Evolutionary conservation across 2,797 vertebrate genomes (phyloP), one percentile per base, ranked within the genome.

Genomic region (Spheniscus humboldti): DNA sequence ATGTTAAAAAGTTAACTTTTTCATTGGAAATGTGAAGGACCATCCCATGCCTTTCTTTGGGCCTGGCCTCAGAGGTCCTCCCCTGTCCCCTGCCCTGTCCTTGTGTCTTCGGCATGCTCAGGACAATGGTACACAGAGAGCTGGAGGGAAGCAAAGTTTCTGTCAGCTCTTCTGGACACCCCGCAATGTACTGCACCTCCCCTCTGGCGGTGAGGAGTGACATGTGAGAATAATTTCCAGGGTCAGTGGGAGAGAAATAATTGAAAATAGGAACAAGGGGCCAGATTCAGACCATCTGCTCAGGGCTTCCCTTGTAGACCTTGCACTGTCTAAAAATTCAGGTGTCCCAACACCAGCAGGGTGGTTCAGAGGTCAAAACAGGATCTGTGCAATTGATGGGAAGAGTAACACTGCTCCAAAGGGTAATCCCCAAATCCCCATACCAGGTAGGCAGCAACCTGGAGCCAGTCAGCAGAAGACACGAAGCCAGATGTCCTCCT

Each of bases 41-140:
- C 4, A 9, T 30, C 16, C 55, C 8, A 27, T 27, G 33, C 7
- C 6, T 59, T 80, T 71, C 20, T 15, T 57, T 59, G 9, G 19
- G 9, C 47, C 31, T 63, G 53, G 9, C 7, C 25, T 52, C 8
- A 4, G 16, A 50, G 10, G 30, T 48, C 17, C 9, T 85, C 6
- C 31, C 45, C 14, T 37, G 22, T 31, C 6, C 8, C 11, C 12
- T 39, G 10, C 19, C 13, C 27, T 8, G 10, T 53, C 20, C 41
- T 8, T 1, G 1, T 60, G 27, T 23, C 19, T 79, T 73, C 5
- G 1, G 2, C 1, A 1, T 10, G 11, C 6, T 28, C 33, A 13
- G 28, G 14, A 7, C 33, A 15, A 23, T 0, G 2, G 13, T 17
- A 52, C 37, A 33, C 20, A 68, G 13, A 43, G 18, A 66, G 20